These are phyloP conservation scores for Nothobranchius kuhntae DNA, from an alignment of 2,113 vertebrate species.

Conservation along the genomic window DNA sequence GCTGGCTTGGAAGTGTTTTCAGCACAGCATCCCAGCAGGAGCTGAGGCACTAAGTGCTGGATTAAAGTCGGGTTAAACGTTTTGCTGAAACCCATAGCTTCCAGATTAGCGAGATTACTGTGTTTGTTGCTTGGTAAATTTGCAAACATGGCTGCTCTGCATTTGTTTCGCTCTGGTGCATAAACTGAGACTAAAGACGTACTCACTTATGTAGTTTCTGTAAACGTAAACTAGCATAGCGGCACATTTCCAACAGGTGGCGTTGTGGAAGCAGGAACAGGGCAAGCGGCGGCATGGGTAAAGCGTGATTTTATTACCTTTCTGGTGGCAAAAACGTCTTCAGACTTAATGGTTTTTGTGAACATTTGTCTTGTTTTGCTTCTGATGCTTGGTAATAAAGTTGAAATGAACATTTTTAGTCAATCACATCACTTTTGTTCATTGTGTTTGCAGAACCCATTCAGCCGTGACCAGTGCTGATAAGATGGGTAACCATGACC, in stretches of 20 bases:
- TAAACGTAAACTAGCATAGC: background rate
- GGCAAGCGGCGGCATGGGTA: no score
- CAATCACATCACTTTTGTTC: background rate
- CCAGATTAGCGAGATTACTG: constrained; percentile 23
- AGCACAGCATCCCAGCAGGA: constrained; percentile 19
- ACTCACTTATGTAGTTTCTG: background rate
- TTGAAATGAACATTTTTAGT: constrained; percentile 17
- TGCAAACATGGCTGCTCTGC: constrained; percentile 11
- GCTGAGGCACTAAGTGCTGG: background rate
- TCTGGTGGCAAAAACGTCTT: constrained; percentile 6
- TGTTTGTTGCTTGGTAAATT: constrained; percentile 11
- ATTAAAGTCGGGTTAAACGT: constrained; percentile 12
- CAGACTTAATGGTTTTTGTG: constrained; percentile 18
- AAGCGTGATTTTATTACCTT: background rate
- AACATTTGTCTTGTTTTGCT: background rate
- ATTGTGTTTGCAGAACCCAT: constrained; percentile 1
- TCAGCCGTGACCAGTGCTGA: constrained; percentile 26
- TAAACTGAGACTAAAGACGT: background rate
- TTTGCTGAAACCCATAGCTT: constrained; percentile 41
- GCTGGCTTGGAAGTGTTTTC: constrained; percentile 6
- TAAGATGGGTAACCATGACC: constrained; percentile 2
- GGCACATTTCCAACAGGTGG: constrained; percentile 37
- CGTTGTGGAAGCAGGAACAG: constrained; percentile 19
- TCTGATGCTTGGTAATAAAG: no score
- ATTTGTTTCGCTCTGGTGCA: background rate